Evolutionary conservation across 1,140 invertebrate species (phyloP), one percentile per base, ranked within the genome.

Genomic region (Bombus picipes): DNA sequence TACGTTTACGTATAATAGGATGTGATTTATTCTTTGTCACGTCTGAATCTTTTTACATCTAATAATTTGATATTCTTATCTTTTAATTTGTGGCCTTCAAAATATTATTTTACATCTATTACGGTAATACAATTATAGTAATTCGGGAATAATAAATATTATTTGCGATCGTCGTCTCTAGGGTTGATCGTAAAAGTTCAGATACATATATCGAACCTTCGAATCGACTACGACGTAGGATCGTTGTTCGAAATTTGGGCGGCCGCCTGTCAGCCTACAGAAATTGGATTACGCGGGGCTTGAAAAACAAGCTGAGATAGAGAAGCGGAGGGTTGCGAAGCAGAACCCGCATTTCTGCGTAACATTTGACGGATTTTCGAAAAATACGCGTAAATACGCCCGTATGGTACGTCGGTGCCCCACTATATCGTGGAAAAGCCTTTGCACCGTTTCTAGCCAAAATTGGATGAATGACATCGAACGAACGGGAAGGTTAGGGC

Each of bases 361-460:
- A 92, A 93, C 89, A 76, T 92, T 93, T 90, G 92, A 92, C 92
- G 91, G 92, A 94, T 94, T 94, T 93, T 92, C 86, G 88, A 93
- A 95, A 95, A 94, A 93, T 92, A 92, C 88, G 88, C 89, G 92
- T 95, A 95, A 95, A 95, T 95, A 95, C 90, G 88, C 94, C 95
- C 95, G 94, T 95, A 95, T 95, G 93, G 89, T 92, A 87, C 41
- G 18, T 43, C 32, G 37, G 18, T 39, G 3, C 18, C 83, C 83
- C 82, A 86, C 85, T 83, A 87, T 92, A 95, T 93, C 92, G 87
- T 93, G 92, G 91, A 95, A 28, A 93, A 93, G 74, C 88, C 76
- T 89, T 34, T 43, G 75, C 66, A 59, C 74, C 79, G 83, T 86
- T 86, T 85, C 86, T 82, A 57, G 65, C 37, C 34, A 83, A 89